Evolutionary conservation across 2,113 vertebrate species (phyloP).

Genomic region (Ranitomeya variabilis): DNA sequence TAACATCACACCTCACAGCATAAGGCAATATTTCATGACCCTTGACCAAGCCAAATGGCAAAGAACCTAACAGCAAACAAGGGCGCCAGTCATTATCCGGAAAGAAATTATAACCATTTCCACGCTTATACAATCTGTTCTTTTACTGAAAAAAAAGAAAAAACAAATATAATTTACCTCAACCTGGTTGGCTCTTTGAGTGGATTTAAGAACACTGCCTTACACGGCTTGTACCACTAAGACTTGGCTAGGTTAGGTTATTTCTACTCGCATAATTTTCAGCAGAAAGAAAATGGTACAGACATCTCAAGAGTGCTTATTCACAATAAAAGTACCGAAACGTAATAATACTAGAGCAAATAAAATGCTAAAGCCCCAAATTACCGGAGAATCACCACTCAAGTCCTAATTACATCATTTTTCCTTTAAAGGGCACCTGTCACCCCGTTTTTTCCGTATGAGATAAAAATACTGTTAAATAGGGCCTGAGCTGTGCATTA

Average conservation of each 20-base stretch:
- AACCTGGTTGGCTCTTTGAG: not conserved
- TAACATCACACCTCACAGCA: slow-evolving; percentile 49
- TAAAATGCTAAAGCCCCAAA: not conserved
- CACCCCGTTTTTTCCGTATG: too few species aligned
- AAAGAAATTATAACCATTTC: not conserved
- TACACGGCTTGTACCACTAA: not conserved
- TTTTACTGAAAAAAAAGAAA: slow-evolving; percentile 19
- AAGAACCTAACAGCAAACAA: slow-evolving; percentile 12
- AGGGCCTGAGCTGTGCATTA: too few species aligned
- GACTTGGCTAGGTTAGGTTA: not conserved
- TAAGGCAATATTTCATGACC: slow-evolving; percentile 24
- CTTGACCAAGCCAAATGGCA: slow-evolving; percentile 5
- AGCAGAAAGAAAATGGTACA: not conserved
- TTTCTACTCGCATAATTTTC: not conserved
- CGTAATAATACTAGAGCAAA: not conserved
- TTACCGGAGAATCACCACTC: not conserved
- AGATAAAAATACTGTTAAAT: too few species aligned
- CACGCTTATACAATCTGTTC: not conserved
- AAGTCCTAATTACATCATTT: not conserved
- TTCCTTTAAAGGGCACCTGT: too few species aligned
- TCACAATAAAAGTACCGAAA: not conserved
- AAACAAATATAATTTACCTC: not conserved
- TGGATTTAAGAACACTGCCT: not conserved
- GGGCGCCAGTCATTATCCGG: not conserved
- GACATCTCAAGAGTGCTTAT: not conserved